phyloP scores from a whole-genome alignment of 2,113 vertebrate species.

The Trachemys scripta region DNA sequence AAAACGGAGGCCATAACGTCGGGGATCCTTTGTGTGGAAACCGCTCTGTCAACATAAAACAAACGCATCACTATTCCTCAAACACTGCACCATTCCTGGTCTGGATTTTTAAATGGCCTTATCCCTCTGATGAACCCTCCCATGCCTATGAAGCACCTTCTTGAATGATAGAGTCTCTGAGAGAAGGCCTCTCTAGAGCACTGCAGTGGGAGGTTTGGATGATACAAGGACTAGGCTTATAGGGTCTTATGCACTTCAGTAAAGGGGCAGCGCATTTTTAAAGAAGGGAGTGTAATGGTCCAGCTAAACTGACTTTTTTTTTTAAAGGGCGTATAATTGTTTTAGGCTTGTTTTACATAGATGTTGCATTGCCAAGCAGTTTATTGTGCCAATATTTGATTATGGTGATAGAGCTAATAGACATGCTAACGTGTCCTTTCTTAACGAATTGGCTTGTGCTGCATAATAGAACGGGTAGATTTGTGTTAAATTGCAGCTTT shows the following conservation, averaged over 20 bases:
- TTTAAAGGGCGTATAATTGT: conserved; percentile 15
- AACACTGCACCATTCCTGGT: background rate
- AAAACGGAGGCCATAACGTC: background rate
- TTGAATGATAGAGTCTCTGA: background rate
- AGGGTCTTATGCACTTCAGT: background rate
- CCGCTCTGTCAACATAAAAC: background rate
- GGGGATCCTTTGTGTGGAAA: background rate
- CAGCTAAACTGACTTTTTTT: background rate
- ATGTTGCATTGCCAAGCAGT: background rate
- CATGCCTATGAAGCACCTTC: background rate
- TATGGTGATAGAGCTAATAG: conserved; percentile 45
- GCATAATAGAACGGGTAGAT: conserved; percentile 48
- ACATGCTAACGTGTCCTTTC: conserved; percentile 44
- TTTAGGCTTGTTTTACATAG: background rate
- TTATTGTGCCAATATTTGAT: conserved; percentile 65
- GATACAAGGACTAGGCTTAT: background rate
- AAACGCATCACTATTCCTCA: background rate
- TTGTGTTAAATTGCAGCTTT: conserved; percentile 55
- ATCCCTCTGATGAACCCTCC: background rate
- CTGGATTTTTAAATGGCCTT: background rate
- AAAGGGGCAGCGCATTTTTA: background rate
- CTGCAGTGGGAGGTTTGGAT: background rate
- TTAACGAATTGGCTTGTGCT: conserved; percentile 59
- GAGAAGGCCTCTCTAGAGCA: background rate
- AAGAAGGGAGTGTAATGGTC: rapidly evolving